Evolutionary conservation across 2,888 invertebrate genomes (phyloP), one percentile per base, ranked within the genome.

Genomic region (Apotomis capreana): DNA sequence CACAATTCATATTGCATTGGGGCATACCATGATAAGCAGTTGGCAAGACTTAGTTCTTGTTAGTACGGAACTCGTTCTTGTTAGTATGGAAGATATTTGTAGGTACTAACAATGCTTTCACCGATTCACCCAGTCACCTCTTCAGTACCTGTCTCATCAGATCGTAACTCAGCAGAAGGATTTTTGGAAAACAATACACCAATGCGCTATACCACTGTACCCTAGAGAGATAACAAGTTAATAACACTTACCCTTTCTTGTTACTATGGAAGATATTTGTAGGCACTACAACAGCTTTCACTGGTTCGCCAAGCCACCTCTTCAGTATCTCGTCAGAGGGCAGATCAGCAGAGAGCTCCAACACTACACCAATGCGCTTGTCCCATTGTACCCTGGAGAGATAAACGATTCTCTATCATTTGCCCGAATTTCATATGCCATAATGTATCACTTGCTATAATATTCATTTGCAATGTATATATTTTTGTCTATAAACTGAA

Each of bases 91-190:
- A 99, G 71, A 97, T 91, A 55, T 95, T 94, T 13, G 98, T 97
- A 4, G 97, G 96, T 62, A 99, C 86, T 61, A 98, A 98, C 93
- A 54, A 98, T 91, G 97, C 96, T 85, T 96, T 97, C 1, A 99
- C 95, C 6, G 99, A 99, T 89, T 99, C 99, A 0, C 99, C 99
- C 44, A 97, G 90, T 99, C 99, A 99, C 74, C 99, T 95, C 37
- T 96, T 94, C 9, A 98, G 83, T 65, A 95, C n/a, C n/a, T n/a
- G n/a, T 94, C 40, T 94, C 94, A 62, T 94, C 90, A 10, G 95
- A 94, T 0, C 98, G 97, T 44, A 98, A 92, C 83, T 99, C 96
- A 59, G 96, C 95, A 59, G 97, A 95, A 46, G 99, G 81, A 85
- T 98, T 96, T 55, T n/a, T n/a, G n/a, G n/a, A n/a, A n/a, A 99